Conservation (phyloP, 2,113 vertebrate genomes). For the Tangachromis dhanisi region DNA sequence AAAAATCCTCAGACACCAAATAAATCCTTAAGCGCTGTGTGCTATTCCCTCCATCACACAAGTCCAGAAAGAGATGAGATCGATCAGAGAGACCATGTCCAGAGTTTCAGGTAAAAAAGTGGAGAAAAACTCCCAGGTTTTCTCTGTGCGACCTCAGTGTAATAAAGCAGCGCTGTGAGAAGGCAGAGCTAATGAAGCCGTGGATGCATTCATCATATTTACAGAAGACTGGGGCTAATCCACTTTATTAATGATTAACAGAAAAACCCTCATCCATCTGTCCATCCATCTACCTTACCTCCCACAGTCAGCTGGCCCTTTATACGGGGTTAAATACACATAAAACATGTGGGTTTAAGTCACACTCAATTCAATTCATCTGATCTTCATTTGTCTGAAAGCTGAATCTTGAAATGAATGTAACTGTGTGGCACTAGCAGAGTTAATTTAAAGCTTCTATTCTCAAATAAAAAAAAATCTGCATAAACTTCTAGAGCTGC, state of each 20-base stretch:
- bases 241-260: slow-evolving; percentile 83
- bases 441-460: neutral
- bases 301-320: slow-evolving; percentile 23
- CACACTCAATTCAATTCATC: neutral
- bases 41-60: neutral
- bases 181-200: slow-evolving; percentile 44
- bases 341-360: neutral
- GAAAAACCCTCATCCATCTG: slow-evolving; percentile 61
- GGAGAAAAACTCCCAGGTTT: neutral
- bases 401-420: neutral
- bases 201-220: slow-evolving; percentile 76
- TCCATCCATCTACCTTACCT: slow-evolving; percentile 38
- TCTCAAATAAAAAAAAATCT: neutral
- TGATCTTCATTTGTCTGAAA: neutral
- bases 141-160: neutral
- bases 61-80: neutral
- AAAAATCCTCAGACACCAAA: neutral
- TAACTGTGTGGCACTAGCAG: neutral
- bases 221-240: slow-evolving; percentile 73
- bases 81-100: neutral
- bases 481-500: neutral
- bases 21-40: neutral
- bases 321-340: neutral
- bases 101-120: neutral
- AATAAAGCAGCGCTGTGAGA: slow-evolving; percentile 47